A percentile compares a stretch with the other conserved stretches of the same genome.
Evolutionary conservation across 1,140 invertebrate species (phyloP).

Genomic region (Calephelis virginiensis): DNA sequence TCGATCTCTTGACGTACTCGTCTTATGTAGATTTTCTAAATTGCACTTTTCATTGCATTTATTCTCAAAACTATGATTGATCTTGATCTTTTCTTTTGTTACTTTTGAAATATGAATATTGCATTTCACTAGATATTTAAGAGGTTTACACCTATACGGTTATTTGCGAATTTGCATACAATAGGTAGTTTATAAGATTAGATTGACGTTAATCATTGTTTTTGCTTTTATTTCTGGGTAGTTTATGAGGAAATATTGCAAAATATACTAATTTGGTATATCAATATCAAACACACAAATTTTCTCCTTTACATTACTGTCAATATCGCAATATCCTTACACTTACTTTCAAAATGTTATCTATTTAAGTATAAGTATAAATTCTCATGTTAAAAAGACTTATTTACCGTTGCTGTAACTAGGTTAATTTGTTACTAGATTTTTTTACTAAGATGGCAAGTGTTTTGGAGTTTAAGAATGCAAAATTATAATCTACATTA

Average conservation of each 20-base stretch:
- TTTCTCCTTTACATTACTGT: not conserved
- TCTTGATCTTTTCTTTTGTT: slow-evolving; percentile 23
- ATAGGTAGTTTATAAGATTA: slow-evolving; percentile 48
- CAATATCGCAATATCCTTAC: not conserved
- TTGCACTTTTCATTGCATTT: not conserved
- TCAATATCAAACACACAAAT: not conserved
- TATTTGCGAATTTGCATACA: slow-evolving; percentile 11
- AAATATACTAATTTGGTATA: not conserved
- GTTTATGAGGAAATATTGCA: not conserved
- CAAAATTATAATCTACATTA: no score
- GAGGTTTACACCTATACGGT: slow-evolving; percentile 7
- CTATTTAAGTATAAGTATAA: no score
- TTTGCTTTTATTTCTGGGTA: slow-evolving; percentile 36
- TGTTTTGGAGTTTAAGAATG: no score
- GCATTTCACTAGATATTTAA: slow-evolving; percentile 19
- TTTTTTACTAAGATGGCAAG: no score
- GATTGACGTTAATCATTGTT: slow-evolving; percentile 73
- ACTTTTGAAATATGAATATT: slow-evolving; percentile 11
- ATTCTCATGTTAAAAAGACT: no score
- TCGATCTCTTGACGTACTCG: not conserved
- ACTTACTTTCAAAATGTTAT: no score
- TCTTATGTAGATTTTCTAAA: not conserved
- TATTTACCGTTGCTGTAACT: no score
- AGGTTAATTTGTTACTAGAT: no score
- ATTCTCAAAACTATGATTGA: slow-evolving; percentile 18